Percentiles rank a stretch among this genome's conserved stretches.
Evolutionary conservation across 2,113 vertebrate species (phyloP).

Genomic region (Microtus montanus): DNA sequence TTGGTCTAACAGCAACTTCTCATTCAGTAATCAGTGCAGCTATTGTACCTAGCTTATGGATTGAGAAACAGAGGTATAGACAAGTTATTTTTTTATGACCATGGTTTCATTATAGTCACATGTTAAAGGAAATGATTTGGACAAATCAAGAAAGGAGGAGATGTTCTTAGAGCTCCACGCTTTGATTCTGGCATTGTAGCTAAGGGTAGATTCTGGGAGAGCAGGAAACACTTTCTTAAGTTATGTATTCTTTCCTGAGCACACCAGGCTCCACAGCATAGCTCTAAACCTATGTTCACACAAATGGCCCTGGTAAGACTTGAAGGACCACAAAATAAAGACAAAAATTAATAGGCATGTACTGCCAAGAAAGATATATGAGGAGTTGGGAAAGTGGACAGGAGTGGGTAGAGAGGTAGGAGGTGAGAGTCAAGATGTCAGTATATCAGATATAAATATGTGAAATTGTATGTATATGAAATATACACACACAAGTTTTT

Average conservation of each 20-base stretch:
- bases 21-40: neutral
- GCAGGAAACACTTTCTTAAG: neutral
- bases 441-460: no score
- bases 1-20: neutral
- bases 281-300: neutral
- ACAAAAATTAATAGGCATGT: neutral
- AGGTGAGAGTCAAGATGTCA: neutral
- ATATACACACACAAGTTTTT: no score
- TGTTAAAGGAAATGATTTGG: neutral
- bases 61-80: neutral
- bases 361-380: neutral
- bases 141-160: neutral
- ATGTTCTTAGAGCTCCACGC: neutral
- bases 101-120: neutral
- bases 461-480: neutral
- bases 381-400: neutral
- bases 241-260: neutral
- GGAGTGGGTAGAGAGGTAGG: neutral
- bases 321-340: neutral
- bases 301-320: neutral
- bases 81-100: neutral
- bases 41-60: neutral
- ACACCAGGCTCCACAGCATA: neutral
- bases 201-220: neutral
- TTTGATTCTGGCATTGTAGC: neutral